Percentiles rank a stretch among this genome's conserved stretches.
phyloP scores from a whole-genome alignment of 1,140 invertebrate genomes.

The Dendrolimus kikuchii region DNA sequence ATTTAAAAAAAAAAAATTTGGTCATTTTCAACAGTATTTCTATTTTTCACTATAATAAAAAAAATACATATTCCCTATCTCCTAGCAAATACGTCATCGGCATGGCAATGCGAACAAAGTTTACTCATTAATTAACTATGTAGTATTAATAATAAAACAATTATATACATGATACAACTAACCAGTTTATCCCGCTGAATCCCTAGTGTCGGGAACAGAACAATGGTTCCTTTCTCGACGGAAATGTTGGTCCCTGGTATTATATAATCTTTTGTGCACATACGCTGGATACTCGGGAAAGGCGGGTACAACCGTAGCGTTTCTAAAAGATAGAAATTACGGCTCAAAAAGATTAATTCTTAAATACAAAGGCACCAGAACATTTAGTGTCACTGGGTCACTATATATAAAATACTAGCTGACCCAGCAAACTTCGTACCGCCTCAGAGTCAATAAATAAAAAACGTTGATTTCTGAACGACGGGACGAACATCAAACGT shows the following conservation, averaged over 20 bases:
- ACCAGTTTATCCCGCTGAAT: constrained; percentile 75
- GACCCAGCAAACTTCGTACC: too few species aligned
- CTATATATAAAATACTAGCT: too few species aligned
- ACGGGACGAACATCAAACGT: too few species aligned
- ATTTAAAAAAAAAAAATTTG: too few species aligned
- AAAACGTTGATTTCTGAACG: too few species aligned
- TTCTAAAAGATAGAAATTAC: constrained; percentile 31
- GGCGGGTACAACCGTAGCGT: constrained; percentile 71
- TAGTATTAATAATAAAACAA: not conserved
- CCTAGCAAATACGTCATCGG: too few species aligned
- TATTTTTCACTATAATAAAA: too few species aligned
- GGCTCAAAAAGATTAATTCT: not conserved
- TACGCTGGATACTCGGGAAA: constrained; percentile 62
- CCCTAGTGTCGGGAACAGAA: constrained; percentile 74
- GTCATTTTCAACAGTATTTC: too few species aligned
- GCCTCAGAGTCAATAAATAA: too few species aligned
- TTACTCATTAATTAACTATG: not conserved
- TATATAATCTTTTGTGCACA: constrained; percentile 65
- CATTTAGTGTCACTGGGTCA: too few species aligned
- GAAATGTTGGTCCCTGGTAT: constrained; percentile 60
- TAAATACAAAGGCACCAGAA: not conserved
- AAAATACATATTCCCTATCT: too few species aligned
- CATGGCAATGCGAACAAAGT: too few species aligned
- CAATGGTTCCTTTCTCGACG: constrained; percentile 69
- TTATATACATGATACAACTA: not conserved